phyloP scores from a whole-genome alignment of 2,113 vertebrate species.

The Aepyceros melampus region DNA sequence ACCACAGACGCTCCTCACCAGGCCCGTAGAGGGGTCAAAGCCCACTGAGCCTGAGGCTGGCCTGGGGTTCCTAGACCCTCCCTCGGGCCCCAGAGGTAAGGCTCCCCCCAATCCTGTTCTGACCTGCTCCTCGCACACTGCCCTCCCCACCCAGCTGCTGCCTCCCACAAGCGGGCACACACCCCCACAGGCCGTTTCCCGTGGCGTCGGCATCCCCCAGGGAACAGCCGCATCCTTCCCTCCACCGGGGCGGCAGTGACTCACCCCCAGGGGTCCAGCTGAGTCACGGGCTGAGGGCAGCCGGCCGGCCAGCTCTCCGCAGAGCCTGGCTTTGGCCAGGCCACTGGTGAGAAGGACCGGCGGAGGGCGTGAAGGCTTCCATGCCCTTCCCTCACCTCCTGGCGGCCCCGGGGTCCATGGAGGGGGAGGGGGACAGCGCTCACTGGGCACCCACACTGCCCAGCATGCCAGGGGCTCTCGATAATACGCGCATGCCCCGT shows the following conservation, averaged over 20 bases:
- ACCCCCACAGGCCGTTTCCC: conserved; percentile 20
- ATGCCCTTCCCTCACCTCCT: neutral
- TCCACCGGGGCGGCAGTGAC: conserved; percentile 62
- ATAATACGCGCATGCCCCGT: too few relatives aligned
- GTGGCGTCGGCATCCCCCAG: conserved; percentile 40
- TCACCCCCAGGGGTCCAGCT: conserved; percentile 65
- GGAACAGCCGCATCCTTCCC: conserved; percentile 55
- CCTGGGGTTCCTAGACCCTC: neutral
- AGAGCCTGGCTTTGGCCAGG: neutral
- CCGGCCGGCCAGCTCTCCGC: neutral
- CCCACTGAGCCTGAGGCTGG: neutral
- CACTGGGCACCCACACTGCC: neutral
- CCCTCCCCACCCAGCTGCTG: neutral
- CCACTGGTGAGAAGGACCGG: conserved; percentile 11
- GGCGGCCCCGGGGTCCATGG: neutral
- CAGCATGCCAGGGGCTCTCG: neutral
- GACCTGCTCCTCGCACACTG: fast-evolving
- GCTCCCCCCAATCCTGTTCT: neutral
- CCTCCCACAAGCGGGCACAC: neutral
- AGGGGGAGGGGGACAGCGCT: too few relatives aligned
- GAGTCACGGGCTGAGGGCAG: conserved; percentile 66
- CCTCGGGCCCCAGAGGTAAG: neutral
- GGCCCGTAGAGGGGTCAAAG: neutral
- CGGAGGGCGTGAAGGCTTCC: neutral
- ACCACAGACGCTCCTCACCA: neutral